A percentile compares a stretch with the other conserved stretches of the same genome.
These are phyloP conservation scores for Phthorimaea operculella DNA, from an alignment of 1,140 invertebrate species.

Conservation along the genomic window DNA sequence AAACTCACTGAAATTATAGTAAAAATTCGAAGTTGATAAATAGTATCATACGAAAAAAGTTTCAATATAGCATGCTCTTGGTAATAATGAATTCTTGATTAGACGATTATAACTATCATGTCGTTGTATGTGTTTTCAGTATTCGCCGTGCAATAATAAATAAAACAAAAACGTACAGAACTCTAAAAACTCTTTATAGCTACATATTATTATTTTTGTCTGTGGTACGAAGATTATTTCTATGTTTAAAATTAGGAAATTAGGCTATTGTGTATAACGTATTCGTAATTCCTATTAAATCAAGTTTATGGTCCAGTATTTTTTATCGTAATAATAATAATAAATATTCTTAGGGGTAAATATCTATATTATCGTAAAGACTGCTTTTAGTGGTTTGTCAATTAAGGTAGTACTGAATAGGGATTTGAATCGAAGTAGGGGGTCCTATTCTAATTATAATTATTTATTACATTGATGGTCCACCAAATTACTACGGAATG, in stretches of 20 bases:
- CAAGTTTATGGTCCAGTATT: conserved; percentile 62
- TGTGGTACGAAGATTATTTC: no score
- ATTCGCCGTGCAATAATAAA: not conserved
- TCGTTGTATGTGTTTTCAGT: not conserved
- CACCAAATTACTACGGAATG: no score
- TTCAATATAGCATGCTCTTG: no score
- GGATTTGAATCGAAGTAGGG: no score
- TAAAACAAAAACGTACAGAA: no score
- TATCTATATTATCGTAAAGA: conserved; percentile 40
- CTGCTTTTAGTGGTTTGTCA: conserved; percentile 61
- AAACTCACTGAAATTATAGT: no score
- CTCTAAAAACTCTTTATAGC: no score
- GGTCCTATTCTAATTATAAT: no score
- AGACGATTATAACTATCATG: not conserved
- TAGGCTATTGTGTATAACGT: conserved; percentile 6
- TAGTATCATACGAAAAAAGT: not conserved
- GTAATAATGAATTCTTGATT: not conserved
- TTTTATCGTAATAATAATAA: conserved; percentile 45
- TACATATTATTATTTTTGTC: no score
- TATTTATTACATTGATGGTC: no score
- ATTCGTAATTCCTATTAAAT: conserved; percentile 57
- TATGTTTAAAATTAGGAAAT: not conserved
- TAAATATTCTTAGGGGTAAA: conserved; percentile 34
- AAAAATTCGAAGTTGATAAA: no score
- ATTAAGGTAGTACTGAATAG: conserved; percentile 27